Evolutionary conservation across 30 jellyfish, hydroid and myxozoan genomes (phyloP).

Genomic region (Aurelia aurita): DNA sequence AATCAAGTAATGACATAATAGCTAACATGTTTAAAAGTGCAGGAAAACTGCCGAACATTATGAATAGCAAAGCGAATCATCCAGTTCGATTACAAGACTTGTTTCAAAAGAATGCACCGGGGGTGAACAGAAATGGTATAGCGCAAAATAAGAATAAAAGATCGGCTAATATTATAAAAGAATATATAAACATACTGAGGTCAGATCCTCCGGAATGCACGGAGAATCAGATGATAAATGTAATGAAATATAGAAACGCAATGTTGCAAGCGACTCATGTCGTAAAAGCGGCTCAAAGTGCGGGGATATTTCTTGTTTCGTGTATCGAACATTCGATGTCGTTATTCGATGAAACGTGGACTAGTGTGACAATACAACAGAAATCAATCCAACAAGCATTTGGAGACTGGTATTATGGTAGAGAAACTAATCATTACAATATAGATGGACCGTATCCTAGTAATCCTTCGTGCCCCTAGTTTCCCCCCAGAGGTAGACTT

Average conservation of each 20-base stretch:
- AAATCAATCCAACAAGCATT: conserved; percentile 97
- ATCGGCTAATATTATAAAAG: conserved; percentile 94
- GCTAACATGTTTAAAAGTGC: conserved; percentile 58
- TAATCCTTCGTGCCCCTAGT: conserved; percentile 95
- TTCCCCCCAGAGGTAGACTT: too few species aligned
- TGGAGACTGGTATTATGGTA: conserved; percentile 98
- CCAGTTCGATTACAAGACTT: background rate
- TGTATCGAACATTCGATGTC: conserved; percentile 98
- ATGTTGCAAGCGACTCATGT: conserved; percentile 86
- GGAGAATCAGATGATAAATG: conserved; percentile 85
- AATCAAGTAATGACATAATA: conserved; percentile 32
- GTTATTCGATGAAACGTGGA: conserved; percentile 98
- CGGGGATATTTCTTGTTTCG: conserved; percentile 95
- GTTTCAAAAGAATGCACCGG: conserved; percentile 1
- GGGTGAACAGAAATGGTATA: conserved; percentile 26
- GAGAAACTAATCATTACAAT: conserved; percentile 72
- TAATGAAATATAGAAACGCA: conserved; percentile 92
- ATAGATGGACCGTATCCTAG: conserved; percentile 97
- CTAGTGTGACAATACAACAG: conserved; percentile 82
- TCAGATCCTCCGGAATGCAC: conserved; percentile 99
- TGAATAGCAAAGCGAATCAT: conserved; percentile 3
- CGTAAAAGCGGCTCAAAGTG: conserved; percentile 71
- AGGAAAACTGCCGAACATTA: conserved; percentile 29
- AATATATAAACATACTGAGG: conserved; percentile 91
- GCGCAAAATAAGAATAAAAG: conserved; percentile 78